Conservation (phyloP, 2,113 vertebrate genomes). For the Nibea coibor region DNA sequence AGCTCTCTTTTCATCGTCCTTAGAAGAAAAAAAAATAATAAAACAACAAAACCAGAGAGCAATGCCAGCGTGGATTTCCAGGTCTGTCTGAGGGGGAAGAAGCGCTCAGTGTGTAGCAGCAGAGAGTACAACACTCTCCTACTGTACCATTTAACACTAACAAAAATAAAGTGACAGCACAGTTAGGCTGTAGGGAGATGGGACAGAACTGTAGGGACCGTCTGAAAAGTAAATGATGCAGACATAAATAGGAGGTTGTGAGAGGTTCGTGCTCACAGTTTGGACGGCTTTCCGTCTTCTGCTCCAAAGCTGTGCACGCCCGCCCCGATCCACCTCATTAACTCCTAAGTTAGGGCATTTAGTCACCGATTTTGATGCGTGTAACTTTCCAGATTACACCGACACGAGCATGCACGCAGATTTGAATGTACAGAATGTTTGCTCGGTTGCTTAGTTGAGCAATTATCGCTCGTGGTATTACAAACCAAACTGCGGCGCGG, state of each 20-base stretch:
- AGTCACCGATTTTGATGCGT: conserved; percentile 51
- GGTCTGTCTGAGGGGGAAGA: not conserved
- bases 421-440: conserved; percentile 47
- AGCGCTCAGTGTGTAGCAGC: not conserved
- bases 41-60: conserved; percentile 22
- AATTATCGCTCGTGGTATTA: not conserved
- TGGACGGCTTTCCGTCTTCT: conserved; percentile 25
- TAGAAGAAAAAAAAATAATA: not conserved
- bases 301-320: conserved; percentile 42
- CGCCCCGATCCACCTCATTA: conserved; percentile 67
- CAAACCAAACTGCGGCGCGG: not conserved
- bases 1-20: conserved; percentile 53
- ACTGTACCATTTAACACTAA: not conserved
- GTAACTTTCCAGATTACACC: conserved; percentile 36
- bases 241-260: conserved; percentile 32
- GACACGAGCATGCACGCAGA: not conserved
- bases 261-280: conserved; percentile 23
- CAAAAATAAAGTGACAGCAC: not conserved
- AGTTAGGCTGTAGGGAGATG: not conserved
- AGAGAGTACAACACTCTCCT: not conserved
- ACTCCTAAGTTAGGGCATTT: conserved; percentile 70
- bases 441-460: not conserved
- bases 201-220: not conserved
- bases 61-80: not conserved
- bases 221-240: conserved; percentile 18